These are phyloP conservation scores for Blastobasis lacticolella DNA, from an alignment of 2,888 invertebrate genomes.

Conservation along the genomic window DNA sequence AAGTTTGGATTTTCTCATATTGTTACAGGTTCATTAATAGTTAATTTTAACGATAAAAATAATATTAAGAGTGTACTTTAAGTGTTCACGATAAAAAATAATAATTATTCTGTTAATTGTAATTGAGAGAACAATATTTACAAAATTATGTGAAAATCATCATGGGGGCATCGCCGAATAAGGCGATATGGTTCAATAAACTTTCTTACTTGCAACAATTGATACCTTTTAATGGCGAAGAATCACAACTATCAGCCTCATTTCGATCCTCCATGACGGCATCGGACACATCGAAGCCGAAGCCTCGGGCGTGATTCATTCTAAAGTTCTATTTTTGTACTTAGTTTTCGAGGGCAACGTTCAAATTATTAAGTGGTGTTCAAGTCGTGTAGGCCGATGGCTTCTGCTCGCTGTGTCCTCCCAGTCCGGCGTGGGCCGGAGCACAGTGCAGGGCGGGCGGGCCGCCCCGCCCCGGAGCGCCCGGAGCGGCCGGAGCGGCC, in stretches of 20 bases:
- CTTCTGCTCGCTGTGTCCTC: constrained; percentile 28
- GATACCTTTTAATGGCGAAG: background rate
- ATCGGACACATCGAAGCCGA: constrained; percentile 31
- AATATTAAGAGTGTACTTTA: constrained; percentile 74
- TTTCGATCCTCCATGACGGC: constrained; percentile 39
- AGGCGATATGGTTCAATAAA: constrained; percentile 18
- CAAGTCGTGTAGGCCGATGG: constrained; percentile 18
- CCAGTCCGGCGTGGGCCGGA: constrained; percentile 6
- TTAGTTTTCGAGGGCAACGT: constrained; percentile 11
- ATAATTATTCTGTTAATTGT: constrained; percentile 54
- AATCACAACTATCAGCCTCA: constrained; percentile 1
- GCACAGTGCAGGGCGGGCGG: background rate
- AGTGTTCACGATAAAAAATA: constrained; percentile 68
- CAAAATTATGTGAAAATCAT: constrained; percentile 37
- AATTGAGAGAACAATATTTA: constrained; percentile 49
- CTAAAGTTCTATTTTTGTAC: constrained; percentile 33
- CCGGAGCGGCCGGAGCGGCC: background rate
- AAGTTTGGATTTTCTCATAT: constrained; percentile 72
- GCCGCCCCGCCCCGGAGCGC: constrained; percentile 4
- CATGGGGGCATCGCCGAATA: constrained; percentile 36
- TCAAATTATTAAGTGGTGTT: constrained; percentile 8
- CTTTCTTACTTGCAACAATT: background rate
- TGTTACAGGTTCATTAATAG: constrained; percentile 74
- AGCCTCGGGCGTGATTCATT: constrained; percentile 24
- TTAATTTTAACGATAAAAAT: constrained; percentile 63